These are phyloP conservation scores for Calycopis cecrops DNA, from an alignment of 1,140 invertebrate species.

Conservation along the genomic window DNA sequence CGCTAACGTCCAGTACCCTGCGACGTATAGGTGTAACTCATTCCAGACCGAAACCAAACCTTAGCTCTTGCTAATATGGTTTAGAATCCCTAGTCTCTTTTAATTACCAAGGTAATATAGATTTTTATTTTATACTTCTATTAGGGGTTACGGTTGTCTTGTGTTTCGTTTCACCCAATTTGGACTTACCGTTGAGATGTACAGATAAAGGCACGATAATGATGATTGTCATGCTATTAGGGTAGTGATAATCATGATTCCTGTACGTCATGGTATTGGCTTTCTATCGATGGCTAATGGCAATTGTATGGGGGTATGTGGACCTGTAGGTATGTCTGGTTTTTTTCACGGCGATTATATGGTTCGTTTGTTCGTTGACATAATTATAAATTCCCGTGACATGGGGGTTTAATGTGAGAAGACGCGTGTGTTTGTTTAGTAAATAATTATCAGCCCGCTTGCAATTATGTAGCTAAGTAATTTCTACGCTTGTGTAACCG, in stretches of 20 bases:
- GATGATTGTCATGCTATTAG: constrained; percentile 17
- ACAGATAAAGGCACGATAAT: constrained; percentile 56
- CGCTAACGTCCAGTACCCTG: constrained; percentile 38
- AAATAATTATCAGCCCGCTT: too few species aligned
- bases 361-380: not conserved
- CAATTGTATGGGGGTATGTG: not conserved
- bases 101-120: constrained; percentile 1
- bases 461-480: too few species aligned
- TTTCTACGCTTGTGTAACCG: too few species aligned
- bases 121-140: constrained; percentile 53
- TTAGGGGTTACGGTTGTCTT: constrained; percentile 59
- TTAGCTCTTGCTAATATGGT: not conserved
- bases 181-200: constrained; percentile 33
- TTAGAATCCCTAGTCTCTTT: not conserved
- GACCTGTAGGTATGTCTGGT: not conserved
- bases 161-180: constrained; percentile 46
- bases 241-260: constrained; percentile 21
- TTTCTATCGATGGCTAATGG: constrained; percentile 15
- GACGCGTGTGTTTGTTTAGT: too few species aligned
- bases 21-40: constrained; percentile 10
- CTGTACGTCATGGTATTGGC: constrained; percentile 34
- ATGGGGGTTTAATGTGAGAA: not conserved
- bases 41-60: not conserved
- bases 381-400: not conserved
- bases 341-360: constrained; percentile 1